Percentiles rank a stretch among this genome's conserved stretches.
Conservation (phyloP, 2,113 vertebrate genomes). For the Myiagra hebetior region DNA sequence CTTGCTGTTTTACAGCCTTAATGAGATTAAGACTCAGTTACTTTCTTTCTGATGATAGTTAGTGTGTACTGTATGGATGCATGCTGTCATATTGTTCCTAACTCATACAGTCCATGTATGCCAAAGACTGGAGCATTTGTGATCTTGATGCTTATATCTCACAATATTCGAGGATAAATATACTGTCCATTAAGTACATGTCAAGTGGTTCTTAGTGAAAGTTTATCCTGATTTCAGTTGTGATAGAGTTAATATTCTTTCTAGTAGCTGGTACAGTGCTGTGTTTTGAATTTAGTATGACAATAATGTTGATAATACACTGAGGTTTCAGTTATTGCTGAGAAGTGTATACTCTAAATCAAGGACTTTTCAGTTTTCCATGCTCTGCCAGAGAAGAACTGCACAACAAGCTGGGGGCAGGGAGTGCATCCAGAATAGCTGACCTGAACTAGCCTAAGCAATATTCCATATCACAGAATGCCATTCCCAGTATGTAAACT, state of each 20-base stretch:
- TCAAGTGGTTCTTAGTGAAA: neutral
- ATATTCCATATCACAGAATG: neutral
- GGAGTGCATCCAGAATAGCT: neutral
- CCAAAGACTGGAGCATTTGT: neutral
- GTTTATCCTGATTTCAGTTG: neutral
- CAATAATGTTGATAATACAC: neutral
- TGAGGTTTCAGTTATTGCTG: neutral
- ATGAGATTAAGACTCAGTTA: neutral
- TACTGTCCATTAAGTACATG: neutral
- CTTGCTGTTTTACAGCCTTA: neutral
- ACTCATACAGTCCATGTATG: neutral
- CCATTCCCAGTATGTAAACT: neutral
- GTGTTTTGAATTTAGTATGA: neutral
- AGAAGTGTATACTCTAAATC: neutral
- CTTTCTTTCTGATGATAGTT: neutral
- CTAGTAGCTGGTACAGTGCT: neutral
- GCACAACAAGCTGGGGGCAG: fast-evolving
- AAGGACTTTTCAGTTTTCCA: neutral
- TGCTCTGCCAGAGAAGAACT: neutral
- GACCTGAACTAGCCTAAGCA: neutral
- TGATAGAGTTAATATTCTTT: neutral
- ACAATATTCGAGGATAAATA: neutral
- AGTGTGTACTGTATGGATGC: neutral
- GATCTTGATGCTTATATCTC: neutral
- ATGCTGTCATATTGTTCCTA: neutral